Evolutionary conservation across 2,113 vertebrate species (phyloP).

Genomic region (Xyrauchen texanus): DNA sequence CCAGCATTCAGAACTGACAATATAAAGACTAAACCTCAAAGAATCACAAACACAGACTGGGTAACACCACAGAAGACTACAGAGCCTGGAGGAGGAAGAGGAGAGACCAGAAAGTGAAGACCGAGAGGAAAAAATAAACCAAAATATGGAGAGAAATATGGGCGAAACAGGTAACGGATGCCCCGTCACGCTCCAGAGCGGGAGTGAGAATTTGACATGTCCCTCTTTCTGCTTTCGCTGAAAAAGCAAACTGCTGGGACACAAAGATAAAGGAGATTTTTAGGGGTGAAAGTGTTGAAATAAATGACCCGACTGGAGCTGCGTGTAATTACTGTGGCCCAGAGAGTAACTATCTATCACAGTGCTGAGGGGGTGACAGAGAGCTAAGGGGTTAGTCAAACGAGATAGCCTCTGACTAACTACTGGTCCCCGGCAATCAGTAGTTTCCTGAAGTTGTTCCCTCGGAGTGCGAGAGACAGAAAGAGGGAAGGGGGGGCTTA

Average conservation of each 20-base stretch:
- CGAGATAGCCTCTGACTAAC: slow-evolving; percentile 99
- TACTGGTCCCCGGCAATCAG: slow-evolving; percentile 92
- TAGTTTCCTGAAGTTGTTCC: slow-evolving; percentile 91
- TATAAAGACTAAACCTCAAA: too few relatives aligned
- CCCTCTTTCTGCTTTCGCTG: slow-evolving; percentile 84
- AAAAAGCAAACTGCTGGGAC: slow-evolving; percentile 85
- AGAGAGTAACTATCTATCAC: slow-evolving; percentile 99
- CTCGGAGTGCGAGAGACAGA: slow-evolving; percentile 65
- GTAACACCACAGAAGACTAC: too few relatives aligned
- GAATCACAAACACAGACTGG: too few relatives aligned
- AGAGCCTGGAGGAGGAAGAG: neutral
- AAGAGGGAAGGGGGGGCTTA: slow-evolving; percentile 60
- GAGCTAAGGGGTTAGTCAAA: slow-evolving; percentile 96
- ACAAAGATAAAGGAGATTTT: slow-evolving; percentile 93
- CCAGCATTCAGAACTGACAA: too few relatives aligned
- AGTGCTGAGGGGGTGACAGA: slow-evolving; percentile 80
- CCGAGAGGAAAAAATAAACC: neutral
- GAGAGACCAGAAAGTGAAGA: neutral
- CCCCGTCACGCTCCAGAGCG: neutral
- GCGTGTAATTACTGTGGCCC: slow-evolving; percentile 97
- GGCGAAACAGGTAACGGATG: slow-evolving; percentile 13
- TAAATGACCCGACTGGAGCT: slow-evolving; percentile 94
- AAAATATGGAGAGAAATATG: neutral
- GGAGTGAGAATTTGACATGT: slow-evolving; percentile 80
- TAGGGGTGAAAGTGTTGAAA: slow-evolving; percentile 97